Evolutionary conservation across 92 coral and sea anemone species (phyloP), one percentile per base, ranked within the genome.

Genomic region (Blastomussa wellsi): DNA sequence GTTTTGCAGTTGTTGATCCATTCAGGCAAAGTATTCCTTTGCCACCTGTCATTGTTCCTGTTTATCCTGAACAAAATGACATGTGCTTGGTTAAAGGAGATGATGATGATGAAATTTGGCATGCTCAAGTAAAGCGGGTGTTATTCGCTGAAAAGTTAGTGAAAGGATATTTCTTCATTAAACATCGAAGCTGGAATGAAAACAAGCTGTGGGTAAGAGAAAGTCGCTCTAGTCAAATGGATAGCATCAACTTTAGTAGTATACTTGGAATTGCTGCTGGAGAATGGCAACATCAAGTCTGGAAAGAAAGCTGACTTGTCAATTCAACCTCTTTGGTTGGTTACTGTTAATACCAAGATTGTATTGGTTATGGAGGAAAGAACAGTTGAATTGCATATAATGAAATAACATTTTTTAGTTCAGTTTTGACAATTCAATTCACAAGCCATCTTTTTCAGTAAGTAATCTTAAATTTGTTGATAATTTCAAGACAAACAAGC

Each of bases 121-220:
- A n/a, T n/a, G n/a, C n/a, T n/a, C n/a, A n/a, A n/a, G n/a, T n/a
- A n/a, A n/a, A n/a, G n/a, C n/a, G n/a, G n/a, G n/a, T n/a, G n/a
- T n/a, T n/a, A n/a, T n/a, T n/a, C n/a, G n/a, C n/a, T n/a, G n/a
- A 65, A 24, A 89, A 89, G 57, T 35, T 78, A 48, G 89, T 85
- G 17, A 77, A 81, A 52, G 92, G 79, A 28, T 89, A 85, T 67
- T 89, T 89, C 29, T 89, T 7, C 77, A 82, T 85, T 53, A 89
- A 89, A 59, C 92, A 85, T 67, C 44, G 78, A 69, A 80, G 85
- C 75, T 89, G 88, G 86, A 76, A 64, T 85, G 87, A 59, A 29
- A 89, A 89, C 83, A 85, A 89, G 78, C 38, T 85, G 48, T 89
- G 92, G 92, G 55, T 85, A 72, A 89, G 88, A 26, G 92, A 89